Evolutionary conservation across 1,140 invertebrate species (phyloP), one percentile per base, ranked within the genome.

Genomic region (Trigoniulus corallinus): DNA sequence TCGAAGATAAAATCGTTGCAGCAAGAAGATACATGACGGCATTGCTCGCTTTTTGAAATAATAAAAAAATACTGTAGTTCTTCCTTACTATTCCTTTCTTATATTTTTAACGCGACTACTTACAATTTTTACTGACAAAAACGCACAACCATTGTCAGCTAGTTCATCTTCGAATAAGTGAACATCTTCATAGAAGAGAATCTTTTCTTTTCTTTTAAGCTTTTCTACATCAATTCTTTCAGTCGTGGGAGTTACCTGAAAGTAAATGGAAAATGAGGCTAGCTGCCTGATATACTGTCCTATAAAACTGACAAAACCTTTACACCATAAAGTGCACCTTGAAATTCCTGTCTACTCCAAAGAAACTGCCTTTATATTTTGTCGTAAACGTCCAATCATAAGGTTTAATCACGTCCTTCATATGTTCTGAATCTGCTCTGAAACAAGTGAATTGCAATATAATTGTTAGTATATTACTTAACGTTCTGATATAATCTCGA

Each of bases 341-440:
- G 10, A 53, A 3, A 41, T 22, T n/a, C 15, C 39, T 13, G 49
- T 52, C 49, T 47, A 75, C 70, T 3, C 79, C 76, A 58, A 74
- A 69, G 23, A 87, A 60, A 21, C 84, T 87, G 37, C 94, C 94
- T 65, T 78, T 81, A 62, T 98, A 98, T 62, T 83, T 75, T 26
- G 88, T 93, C n/a, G 84, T 84, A 61, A 87, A 99, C 4, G 94
- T 98, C 95, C 95, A 98, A 68, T 99, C 94, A 70, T 93, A 98
- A 15, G 87, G 81, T 59, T 86, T 82, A 18, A 86, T 69, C 61
- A 83, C 80, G 59, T 88, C 78, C 58, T 80, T 78, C 39, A 83
- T 73, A 58, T 75, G 71, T 56, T 79, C 76, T 56, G 69, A 69
- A 15, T 73, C 69, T 18, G 61, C 59, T 60, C 75, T 76, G 48